phyloP scores from a whole-genome alignment of 1,140 invertebrate genomes.

The Protaetia brevitarsis region DNA sequence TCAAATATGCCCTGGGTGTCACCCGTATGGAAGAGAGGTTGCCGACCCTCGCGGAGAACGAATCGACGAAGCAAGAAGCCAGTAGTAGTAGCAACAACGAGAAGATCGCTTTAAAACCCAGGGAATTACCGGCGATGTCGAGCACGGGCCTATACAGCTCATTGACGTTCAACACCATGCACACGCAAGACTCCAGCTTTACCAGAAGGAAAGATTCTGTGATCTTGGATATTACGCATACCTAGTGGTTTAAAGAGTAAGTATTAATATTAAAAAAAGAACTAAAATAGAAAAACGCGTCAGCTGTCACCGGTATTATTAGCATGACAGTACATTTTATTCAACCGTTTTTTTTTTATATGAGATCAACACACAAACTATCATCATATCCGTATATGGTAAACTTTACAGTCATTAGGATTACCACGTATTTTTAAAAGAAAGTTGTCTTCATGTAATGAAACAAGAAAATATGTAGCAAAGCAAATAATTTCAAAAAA shows the following conservation, averaged over 20 bases:
- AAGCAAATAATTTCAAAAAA: background rate
- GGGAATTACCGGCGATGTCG: conserved; percentile 43
- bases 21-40: conserved; percentile 33
- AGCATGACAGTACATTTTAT: too few species aligned
- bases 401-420: too few species aligned
- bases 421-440: too few species aligned
- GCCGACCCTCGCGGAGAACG: conserved; percentile 37
- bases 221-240: conserved; percentile 46
- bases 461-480: too few species aligned
- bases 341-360: too few species aligned
- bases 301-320: conserved; percentile 6
- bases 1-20: conserved; percentile 63
- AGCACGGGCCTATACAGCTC: conserved; percentile 48
- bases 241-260: conserved; percentile 38
- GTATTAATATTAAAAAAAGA: conserved; percentile 6
- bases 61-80: background rate
- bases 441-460: too few species aligned
- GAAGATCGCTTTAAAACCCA: conserved; percentile 37
- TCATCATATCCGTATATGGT: too few species aligned
- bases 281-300: background rate
- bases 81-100: conserved; percentile 24
- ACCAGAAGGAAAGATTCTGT: conserved; percentile 41
- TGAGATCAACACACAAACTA: too few species aligned
- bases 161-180: conserved; percentile 50
- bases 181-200: conserved; percentile 43